Evolutionary conservation across 2,113 vertebrate species (phyloP).

Genomic region (Menura novaehollandiae): DNA sequence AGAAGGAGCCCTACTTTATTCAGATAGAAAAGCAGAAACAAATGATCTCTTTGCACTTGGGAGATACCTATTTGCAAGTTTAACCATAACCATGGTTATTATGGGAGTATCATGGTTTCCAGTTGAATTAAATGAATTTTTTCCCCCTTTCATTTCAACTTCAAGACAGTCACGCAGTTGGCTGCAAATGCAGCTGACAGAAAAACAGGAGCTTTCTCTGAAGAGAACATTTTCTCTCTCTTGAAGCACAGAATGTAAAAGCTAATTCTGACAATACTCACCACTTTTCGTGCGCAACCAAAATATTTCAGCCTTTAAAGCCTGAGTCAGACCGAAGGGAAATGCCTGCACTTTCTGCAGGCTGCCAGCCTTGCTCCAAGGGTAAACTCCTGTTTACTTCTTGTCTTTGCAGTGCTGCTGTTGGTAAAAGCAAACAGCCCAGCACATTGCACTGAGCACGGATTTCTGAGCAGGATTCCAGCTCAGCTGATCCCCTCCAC

Average conservation of each 20-base stretch:
- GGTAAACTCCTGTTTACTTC: not conserved
- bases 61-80: not conserved
- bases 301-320: not conserved
- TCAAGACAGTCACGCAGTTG: not conserved
- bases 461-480: not conserved
- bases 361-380: not conserved
- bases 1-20: not conserved
- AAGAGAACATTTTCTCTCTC: not conserved
- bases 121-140: not conserved
- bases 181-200: not conserved
- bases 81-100: not conserved
- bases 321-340: not conserved
- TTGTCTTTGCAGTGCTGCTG: not conserved
- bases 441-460: not conserved
- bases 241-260: not conserved
- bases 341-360: not conserved
- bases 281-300: not conserved
- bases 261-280: not conserved
- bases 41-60: not conserved
- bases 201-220: not conserved
- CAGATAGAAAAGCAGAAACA: not conserved
- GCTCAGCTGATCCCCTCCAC: not conserved
- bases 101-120: not conserved
- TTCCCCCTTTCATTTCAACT: not conserved
- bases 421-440: not conserved